Evolutionary conservation across 2,888 invertebrate genomes (phyloP), one percentile per base, ranked within the genome.

Genomic region (Hedychridium roseum): DNA sequence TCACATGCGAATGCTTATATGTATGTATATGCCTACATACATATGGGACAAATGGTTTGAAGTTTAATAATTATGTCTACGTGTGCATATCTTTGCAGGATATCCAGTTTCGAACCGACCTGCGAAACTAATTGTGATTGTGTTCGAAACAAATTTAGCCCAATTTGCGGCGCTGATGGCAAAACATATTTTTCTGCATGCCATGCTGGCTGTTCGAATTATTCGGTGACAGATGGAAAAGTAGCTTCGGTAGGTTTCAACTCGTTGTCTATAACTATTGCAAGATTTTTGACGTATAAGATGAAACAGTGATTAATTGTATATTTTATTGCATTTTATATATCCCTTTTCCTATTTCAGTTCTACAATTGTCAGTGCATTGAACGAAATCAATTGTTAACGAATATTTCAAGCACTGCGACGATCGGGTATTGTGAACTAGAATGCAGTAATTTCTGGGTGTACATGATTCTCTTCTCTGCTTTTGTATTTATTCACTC

Each of bases 401-500:
- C 55, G 35, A 71, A 70, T 49, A 37, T 67, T 7, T 60, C 68
- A 42, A 84, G 84, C 6, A 82, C 82, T 46, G 92, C 92, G 3
- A 85, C 85, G 50, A 86, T 86, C 58, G 94, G 94, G 51, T 89
- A 89, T 80, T 94, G 94, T 80, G 87, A 88, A 65, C 85, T 87
- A 30, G 84, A 89, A 61, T 94, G 94, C 81, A 82, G 83, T 65
- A 89, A 88, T 78, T 91, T 94, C 73, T 85, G 90, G 76, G 82
- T 88, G 72, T 95, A 94, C 81, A 87, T 90, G 80, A 79, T 84
- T 73, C 82, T 94, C 46, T 94, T 95, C 82, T 92, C 93, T 9
- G 82, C 91, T 60, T 87, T 94, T 74, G 94, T 94, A 77, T 92
- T 95, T 80, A 89, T 93, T 68, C 94, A 94, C 80, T 94, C 94